A percentile compares a stretch with the other conserved stretches of the same genome.
These are phyloP conservation scores for Leptinotarsa undecemlineata DNA, from an alignment of 1,140 invertebrate species.

Conservation along the genomic window DNA sequence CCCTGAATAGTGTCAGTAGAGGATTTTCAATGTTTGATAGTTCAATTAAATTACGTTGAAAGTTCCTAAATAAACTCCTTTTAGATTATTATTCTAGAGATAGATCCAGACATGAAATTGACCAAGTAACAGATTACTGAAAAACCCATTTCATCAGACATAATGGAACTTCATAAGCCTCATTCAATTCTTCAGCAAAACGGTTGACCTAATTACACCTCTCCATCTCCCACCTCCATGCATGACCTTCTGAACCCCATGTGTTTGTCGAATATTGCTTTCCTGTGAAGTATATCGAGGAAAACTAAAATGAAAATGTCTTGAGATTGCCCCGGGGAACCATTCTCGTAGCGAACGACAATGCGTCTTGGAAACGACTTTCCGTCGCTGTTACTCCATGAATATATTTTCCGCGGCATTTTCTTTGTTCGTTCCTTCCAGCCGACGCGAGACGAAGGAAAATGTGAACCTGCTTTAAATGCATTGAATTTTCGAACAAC, in stretches of 20 bases:
- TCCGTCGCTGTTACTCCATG: slow-evolving; percentile 51
- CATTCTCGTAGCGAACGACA: slow-evolving; percentile 49
- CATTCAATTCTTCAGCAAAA: not conserved
- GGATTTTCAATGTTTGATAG: too few species aligned
- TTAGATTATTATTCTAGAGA: too few species aligned
- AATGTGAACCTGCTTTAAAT: slow-evolving; percentile 47
- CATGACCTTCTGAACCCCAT: slow-evolving; percentile 15
- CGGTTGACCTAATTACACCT: not conserved
- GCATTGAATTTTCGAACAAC: slow-evolving; percentile 46
- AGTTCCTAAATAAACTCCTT: too few species aligned
- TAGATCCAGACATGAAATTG: too few species aligned
- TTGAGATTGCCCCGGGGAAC: slow-evolving; percentile 47
- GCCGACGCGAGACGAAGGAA: slow-evolving; percentile 2
- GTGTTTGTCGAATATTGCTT: slow-evolving; percentile 36
- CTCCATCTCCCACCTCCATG: not conserved
- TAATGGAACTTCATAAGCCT: too few species aligned
- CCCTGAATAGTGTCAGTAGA: too few species aligned
- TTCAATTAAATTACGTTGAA: too few species aligned
- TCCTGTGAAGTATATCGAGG: slow-evolving; percentile 41
- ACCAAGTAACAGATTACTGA: too few species aligned
- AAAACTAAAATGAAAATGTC: slow-evolving; percentile 54
- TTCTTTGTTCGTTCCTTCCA: slow-evolving; percentile 47
- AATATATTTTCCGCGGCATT: slow-evolving; percentile 47
- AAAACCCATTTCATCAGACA: too few species aligned
- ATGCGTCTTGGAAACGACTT: slow-evolving; percentile 53